Evolutionary conservation across 2,797 vertebrate species (phyloP), one percentile per base, ranked within the genome.

Genomic region (Craterocephalus amniculus): DNA sequence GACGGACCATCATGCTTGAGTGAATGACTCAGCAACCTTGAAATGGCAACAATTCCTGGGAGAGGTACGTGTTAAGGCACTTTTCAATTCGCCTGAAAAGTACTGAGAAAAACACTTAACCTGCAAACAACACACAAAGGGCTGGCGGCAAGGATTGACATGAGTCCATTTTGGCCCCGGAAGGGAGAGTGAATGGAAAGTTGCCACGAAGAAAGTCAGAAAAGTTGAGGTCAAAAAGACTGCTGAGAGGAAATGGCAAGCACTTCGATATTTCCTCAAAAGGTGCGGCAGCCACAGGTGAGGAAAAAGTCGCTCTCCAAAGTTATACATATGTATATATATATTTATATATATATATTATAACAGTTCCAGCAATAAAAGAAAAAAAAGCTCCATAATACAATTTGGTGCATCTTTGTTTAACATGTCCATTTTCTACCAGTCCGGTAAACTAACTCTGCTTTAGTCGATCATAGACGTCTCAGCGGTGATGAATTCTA

Each of bases 101-200:
- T 80, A 89, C 85, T 79, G 75, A 84, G 85, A 87, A 90, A 90
- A 89, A 89, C 89, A 92, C 88, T 91, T 88, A 91, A 89, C 87
- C 82, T 80, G 68, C 49, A 80, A 75, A 86, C 80, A 81, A 80
- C 76, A 84, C 84, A 85, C 70, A 83, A 78, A 80, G 71, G 58
- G 58, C 81, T 65, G 62, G 76, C 72, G 73, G 81, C 70, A 22
- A 69, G 60, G 83, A 85, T 63, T 74, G 67, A 80, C 85, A 83
- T 20, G 48, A 78, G 78, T 82, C 61, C 72, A 79, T 80, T 85
- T 83, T 79, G 59, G 70, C 80, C 79, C 79, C 65, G 48, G 79
- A 78, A 6, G 76, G 71, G 51, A 38, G 60, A 74, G 71, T 60
- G 75, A 88, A 83, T 64, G 66, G 60, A 84, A 80, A 78, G 78